phyloP scores from a whole-genome alignment of 2,113 vertebrate genomes.

The Sebastes fasciatus region DNA sequence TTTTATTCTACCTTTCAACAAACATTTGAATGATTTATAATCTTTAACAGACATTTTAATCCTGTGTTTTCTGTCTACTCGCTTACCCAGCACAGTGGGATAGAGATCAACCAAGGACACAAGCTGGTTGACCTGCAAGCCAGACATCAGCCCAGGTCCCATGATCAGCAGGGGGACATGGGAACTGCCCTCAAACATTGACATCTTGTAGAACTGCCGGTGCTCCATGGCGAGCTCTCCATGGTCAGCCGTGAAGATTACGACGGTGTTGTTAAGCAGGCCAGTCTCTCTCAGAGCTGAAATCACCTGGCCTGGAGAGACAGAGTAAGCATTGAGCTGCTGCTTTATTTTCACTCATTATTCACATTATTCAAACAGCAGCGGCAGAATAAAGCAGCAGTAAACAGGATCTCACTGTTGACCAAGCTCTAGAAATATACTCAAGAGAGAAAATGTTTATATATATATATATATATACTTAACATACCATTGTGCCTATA shows the following conservation, averaged over 20 bases:
- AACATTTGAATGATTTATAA: background rate
- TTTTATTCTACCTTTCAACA: background rate
- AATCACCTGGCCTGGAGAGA: constrained; percentile 89
- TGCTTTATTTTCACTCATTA: background rate
- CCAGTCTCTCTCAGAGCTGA: constrained; percentile 84
- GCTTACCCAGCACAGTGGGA: constrained; percentile 93
- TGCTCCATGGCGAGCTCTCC: constrained; percentile 98
- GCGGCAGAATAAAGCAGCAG: background rate
- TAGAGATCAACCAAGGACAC: constrained; percentile 97
- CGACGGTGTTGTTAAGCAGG: constrained; percentile 87
- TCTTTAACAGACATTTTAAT: background rate
- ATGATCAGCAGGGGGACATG: constrained; percentile 92
- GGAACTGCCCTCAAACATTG: constrained; percentile 97
- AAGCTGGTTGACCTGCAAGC: constrained; percentile 80
- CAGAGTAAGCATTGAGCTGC: too few relatives aligned
- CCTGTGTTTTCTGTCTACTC: constrained; percentile 6
- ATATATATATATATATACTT: background rate
- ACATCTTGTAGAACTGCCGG: constrained; percentile 99
- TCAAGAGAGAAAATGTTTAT: background rate
- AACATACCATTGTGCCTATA: background rate
- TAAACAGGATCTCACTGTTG: background rate
- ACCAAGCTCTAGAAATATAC: background rate
- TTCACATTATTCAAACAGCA: background rate
- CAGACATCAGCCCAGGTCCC: constrained; percentile 88
- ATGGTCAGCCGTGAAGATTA: constrained; percentile 95